Conservation (phyloP, 2,888 invertebrate species). For the Phaonia tiefii region DNA sequence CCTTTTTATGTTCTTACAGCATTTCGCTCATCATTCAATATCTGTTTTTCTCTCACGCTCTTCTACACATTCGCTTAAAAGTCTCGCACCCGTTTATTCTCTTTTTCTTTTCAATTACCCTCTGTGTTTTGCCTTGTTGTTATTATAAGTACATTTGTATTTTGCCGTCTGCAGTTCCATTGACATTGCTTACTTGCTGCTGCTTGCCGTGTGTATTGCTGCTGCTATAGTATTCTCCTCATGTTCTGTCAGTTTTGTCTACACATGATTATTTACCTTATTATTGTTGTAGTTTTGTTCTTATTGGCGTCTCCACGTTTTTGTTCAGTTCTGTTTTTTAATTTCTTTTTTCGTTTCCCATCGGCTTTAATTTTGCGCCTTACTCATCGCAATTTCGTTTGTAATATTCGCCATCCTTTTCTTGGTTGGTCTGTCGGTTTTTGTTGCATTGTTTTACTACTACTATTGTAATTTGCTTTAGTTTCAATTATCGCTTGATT, state of each 20-base stretch:
- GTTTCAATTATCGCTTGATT: conserved; percentile 27
- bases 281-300: conserved; percentile 44
- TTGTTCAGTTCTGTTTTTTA: conserved; percentile 8
- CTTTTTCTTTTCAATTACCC: no score
- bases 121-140: neutral
- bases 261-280: conserved; percentile 26
- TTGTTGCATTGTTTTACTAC: conserved; percentile 11
- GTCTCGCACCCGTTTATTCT: no score
- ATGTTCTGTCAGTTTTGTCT: conserved; percentile 26
- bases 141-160: neutral
- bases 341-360: conserved; percentile 18
- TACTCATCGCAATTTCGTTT: conserved; percentile 4
- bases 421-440: neutral
- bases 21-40: neutral
- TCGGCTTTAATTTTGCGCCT: neutral
- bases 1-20: no score
- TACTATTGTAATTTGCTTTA: conserved; percentile 24
- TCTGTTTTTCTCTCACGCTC: conserved; percentile 2
- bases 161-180: conserved; percentile 16
- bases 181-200: conserved; percentile 4
- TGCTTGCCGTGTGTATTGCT: neutral
- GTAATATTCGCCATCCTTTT: no score
- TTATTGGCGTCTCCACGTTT: conserved; percentile 8
- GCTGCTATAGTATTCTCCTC: conserved; percentile 10
- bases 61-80: no score